These are phyloP conservation scores for Anastrepha ludens DNA, from an alignment of 1,140 invertebrate species.

Conservation along the genomic window DNA sequence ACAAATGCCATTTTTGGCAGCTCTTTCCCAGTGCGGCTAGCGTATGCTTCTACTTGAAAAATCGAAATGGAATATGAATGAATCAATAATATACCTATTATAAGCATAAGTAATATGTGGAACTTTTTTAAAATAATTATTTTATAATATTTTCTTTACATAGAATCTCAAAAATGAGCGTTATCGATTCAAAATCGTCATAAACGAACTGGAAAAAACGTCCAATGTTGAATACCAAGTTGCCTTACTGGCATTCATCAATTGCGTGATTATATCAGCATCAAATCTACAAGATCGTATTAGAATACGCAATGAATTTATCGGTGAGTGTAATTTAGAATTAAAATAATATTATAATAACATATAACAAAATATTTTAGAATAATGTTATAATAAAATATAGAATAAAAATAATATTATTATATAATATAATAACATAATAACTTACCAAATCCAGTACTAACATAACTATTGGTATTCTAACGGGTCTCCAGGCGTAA, in stretches of 20 bases:
- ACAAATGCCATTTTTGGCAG: no score
- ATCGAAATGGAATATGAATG: no score
- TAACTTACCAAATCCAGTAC: no score
- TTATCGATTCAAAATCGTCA: constrained; percentile 90
- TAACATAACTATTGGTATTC: no score
- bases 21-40: no score
- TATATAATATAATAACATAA: no score
- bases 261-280: constrained; percentile 96
- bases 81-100: no score
- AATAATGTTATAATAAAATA: no score
- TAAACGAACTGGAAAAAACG: constrained; percentile 89
- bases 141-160: constrained; percentile 61
- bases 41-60: no score
- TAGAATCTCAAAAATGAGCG: constrained; percentile 88
- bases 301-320: constrained; percentile 93
- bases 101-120: background rate
- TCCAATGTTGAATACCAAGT: constrained; percentile 90
- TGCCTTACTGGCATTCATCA: constrained; percentile 93
- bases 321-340: constrained; percentile 78
- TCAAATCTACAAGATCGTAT: constrained; percentile 89
- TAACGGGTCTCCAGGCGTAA: no score
- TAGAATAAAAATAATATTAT: no score
- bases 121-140: background rate
- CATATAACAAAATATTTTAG: no score
- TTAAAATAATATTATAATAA: background rate